Base-by-base conservation (phyloP, 2,113 vertebrate genomes). In the Tetrao urogallus region DNA sequence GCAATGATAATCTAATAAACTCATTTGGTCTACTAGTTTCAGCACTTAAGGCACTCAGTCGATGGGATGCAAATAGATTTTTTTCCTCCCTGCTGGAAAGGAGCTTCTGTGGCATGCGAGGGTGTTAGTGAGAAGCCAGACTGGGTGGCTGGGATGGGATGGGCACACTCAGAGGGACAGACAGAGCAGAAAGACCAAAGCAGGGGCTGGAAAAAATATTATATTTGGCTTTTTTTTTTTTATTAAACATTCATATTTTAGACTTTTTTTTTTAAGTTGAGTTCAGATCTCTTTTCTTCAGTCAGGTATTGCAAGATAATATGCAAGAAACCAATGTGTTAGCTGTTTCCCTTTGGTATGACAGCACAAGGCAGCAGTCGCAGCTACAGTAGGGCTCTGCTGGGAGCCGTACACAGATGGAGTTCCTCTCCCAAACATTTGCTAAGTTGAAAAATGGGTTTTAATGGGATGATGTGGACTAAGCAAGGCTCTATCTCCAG, bases 1-100 rank as follows among this genome's bases (percentile, higher is more conserved):
- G 92, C 98, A 97, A 98, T 97, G 98, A 98, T 98, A 98, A 98
- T 98, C 98, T 98, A 98, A 99, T 99, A 98, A 97, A 98, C 98
- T 98, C 98, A 97, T 98, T 94, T 97, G 96, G 97, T 97, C 97
- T 98, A 97, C 94, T 94, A 96, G 97, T 97, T 97, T 98, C 97
- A 97, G 98, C 98, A 97, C 96, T 97, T 96, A 97, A 96, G 97
- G 97, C 58, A 77, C 96, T 94, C 96, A 97, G 90, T 92, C 95
- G 57, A 97, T 98, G 96, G 96, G 97, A 98, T 98, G 97, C 97
- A 97, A 97, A 98, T 97, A 88, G 92, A 76, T 96, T 96, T 96
- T 96, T 97, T 90, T 32, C 91, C 88, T 96, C 94, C 95, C 96
- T 96, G 96, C 81, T 96, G 97, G 97, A 98, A 98, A 78, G 79